A percentile compares a stretch with the other conserved stretches of the same genome.
These are phyloP conservation scores for Coregonus sp. DNA, from an alignment of 2,797 vertebrate species.

Conservation along the genomic window DNA sequence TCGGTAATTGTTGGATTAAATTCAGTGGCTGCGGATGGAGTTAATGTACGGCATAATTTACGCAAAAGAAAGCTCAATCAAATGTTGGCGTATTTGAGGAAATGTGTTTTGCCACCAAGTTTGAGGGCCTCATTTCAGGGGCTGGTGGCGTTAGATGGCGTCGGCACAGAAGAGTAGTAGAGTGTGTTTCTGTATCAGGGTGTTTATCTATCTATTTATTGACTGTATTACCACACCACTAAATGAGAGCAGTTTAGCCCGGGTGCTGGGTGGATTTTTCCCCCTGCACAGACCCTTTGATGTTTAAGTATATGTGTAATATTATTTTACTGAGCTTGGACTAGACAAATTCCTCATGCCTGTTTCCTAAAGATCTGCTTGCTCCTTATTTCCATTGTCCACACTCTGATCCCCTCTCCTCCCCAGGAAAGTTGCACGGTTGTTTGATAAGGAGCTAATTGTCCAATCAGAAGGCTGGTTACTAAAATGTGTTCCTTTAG, in stretches of 20 bases:
- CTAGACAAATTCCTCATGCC: conserved; percentile 60
- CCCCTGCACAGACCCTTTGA: conserved; percentile 51
- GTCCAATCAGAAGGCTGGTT: conserved; percentile 56
- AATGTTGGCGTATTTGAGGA: conserved; percentile 67
- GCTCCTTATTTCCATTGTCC: conserved; percentile 56
- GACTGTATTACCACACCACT: conserved; percentile 53
- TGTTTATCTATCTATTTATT: conserved; percentile 69
- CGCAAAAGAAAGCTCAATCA: conserved; percentile 70
- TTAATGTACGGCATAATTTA: conserved; percentile 77
- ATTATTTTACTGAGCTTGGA: conserved; percentile 65
- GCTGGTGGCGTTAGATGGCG: conserved; percentile 27
- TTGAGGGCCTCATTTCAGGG: conserved; percentile 61
- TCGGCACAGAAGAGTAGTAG: not conserved
- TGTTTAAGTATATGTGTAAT: conserved; percentile 65
- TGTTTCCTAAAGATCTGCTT: conserved; percentile 52
- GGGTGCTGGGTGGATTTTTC: conserved; percentile 33
- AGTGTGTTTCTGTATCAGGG: conserved; percentile 50
- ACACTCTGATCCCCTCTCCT: conserved; percentile 50
- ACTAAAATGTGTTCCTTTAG: conserved; percentile 47
- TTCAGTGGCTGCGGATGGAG: conserved; percentile 75
- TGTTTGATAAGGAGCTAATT: conserved; percentile 37
- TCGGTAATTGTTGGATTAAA: conserved; percentile 84
- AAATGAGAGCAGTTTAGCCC: conserved; percentile 48
- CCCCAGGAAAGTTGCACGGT: conserved; percentile 41
- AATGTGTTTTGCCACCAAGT: conserved; percentile 62